A percentile compares a stretch with the other conserved stretches of the same genome.
Evolutionary conservation across 2,113 vertebrate genomes (phyloP).

Genomic region (Bufo bufo): DNA sequence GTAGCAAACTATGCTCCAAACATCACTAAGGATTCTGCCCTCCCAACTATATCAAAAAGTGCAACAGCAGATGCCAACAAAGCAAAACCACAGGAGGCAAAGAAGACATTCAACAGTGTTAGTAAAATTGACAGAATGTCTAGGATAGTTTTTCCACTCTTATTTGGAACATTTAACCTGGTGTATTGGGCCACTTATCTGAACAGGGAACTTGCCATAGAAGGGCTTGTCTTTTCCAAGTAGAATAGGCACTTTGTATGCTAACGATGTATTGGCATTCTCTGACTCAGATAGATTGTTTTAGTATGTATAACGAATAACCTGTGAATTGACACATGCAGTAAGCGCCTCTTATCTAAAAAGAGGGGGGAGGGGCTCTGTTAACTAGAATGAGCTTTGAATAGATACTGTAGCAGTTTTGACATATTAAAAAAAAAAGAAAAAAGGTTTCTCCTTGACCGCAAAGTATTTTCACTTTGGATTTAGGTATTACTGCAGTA

Average conservation of each 20-base stretch:
- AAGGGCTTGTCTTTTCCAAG: constrained; percentile 88
- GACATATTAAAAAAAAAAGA: constrained; percentile 58
- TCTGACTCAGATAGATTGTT: constrained; percentile 80
- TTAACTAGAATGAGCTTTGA: constrained; percentile 60
- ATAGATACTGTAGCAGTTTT: constrained; percentile 66
- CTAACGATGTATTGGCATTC: constrained; percentile 67
- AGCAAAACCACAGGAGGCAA: constrained; percentile 85
- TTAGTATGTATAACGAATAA: constrained; percentile 90
- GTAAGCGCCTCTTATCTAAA: constrained; percentile 68
- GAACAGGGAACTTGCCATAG: constrained; percentile 92
- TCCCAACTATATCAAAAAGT: constrained; percentile 95
- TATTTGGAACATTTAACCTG: constrained; percentile 95
- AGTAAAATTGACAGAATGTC: constrained; percentile 99
- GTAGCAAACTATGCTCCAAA: constrained; percentile 97
- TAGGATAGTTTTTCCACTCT: constrained; percentile 95
- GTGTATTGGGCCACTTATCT: constrained; percentile 99
- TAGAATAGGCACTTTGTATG: constrained; percentile 67
- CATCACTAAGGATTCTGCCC: constrained; percentile 91
- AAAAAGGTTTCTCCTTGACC: constrained; percentile 64
- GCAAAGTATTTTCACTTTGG: constrained; percentile 52
- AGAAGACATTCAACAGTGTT: constrained; percentile 99
- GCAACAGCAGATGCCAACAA: constrained; percentile 82
- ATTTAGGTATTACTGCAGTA: constrained; percentile 11
- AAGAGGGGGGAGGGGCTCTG: constrained; percentile 33
- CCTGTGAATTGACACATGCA: constrained; percentile 79